Base-by-base conservation (phyloP, 2,797 vertebrate species). In the Lutjanus argentimaculatus region DNA sequence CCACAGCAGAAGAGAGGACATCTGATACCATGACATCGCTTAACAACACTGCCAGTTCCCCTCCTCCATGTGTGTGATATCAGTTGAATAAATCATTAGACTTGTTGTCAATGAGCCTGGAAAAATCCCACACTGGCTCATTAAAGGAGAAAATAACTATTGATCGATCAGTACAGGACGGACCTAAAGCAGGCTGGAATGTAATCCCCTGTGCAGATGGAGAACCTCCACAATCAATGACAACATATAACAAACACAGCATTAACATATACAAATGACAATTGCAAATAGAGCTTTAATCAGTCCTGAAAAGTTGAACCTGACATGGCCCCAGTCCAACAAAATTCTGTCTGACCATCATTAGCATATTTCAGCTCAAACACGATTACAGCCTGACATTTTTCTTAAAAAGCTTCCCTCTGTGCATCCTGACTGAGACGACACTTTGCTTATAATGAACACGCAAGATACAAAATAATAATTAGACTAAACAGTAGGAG, bases 61-160 rank as follows among this genome's bases (percentile, higher is more conserved):
- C 8, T 49, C 21, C n/a, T 61, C 14, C 22, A 42, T 2, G 1
- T 57, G n/a, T 57, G 12, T 56, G 52, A 79, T 48, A n/a, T 75
- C 11, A 66, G 63, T 30, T 25, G 13, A 84, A 84, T 75, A 40
- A 87, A 85, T 89, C 76, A 78, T 64, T 45, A 16, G 11, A 78
- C 17, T 70, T 72, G 45, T 49, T 76, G 77, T 81, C 69, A 65
- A 7, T 46, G 63, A 67, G 55, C 21, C 63, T 72, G 21, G 48
- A 71, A 46, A 63, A 79, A 76, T 67, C 66, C 16, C 12, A 68
- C 36, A 43, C 14, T 25, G 79, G 62, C 73, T 89, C 67, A 48
- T 81, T 79, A 81, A 79, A 30, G 43, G 45, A 79, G 59, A 67
- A 67, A 63, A 72, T 63, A 76, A 70, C 69, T 49, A 55, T 48